A percentile compares a stretch with the other conserved stretches of the same genome.
Evolutionary conservation across 2,888 invertebrate genomes (phyloP).

Genomic region (Eugnorisma glareosa): DNA sequence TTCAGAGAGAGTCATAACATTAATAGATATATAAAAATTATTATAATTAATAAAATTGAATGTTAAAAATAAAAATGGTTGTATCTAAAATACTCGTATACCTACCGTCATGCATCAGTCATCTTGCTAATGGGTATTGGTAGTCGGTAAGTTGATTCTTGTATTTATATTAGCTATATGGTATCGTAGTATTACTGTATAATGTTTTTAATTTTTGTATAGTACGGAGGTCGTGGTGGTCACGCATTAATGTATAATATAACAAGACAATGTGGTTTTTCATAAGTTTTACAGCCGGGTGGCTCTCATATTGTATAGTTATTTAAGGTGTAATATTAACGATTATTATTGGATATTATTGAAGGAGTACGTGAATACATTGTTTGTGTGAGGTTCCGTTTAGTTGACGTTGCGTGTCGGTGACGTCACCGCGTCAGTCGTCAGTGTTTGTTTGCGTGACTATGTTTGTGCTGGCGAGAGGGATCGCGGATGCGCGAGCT

Average conservation of each 20-base stretch:
- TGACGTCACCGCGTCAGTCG: constrained; percentile 28
- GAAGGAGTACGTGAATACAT: constrained; percentile 64
- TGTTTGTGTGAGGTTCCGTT: constrained; percentile 65
- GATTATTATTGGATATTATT: constrained; percentile 75
- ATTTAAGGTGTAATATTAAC: constrained; percentile 85
- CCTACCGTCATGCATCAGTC: constrained; percentile 82
- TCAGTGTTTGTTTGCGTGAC: constrained; percentile 45
- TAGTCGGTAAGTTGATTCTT: constrained; percentile 88
- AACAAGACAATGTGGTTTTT: constrained; percentile 77
- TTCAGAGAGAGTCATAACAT: constrained; percentile 84
- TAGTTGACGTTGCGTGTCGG: constrained; percentile 34
- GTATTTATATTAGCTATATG: constrained; percentile 88
- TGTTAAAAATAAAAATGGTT: constrained; percentile 86
- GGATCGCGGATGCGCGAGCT: constrained; percentile 56
- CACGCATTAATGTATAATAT: constrained; percentile 86
- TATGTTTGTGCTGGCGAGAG: constrained; percentile 42
- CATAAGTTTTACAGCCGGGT: constrained; percentile 83
- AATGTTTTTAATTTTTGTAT: constrained; percentile 91
- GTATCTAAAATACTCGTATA: constrained; percentile 88
- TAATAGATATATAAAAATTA: constrained; percentile 85
- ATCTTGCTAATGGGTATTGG: constrained; percentile 82
- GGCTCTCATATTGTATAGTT: constrained; percentile 86
- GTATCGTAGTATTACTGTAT: constrained; percentile 88
- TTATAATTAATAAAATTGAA: constrained; percentile 85
- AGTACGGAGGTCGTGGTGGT: constrained; percentile 83